Evolutionary conservation across 2,888 invertebrate genomes (phyloP), one percentile per base, ranked within the genome.

Genomic region (Apotomis turbidana): DNA sequence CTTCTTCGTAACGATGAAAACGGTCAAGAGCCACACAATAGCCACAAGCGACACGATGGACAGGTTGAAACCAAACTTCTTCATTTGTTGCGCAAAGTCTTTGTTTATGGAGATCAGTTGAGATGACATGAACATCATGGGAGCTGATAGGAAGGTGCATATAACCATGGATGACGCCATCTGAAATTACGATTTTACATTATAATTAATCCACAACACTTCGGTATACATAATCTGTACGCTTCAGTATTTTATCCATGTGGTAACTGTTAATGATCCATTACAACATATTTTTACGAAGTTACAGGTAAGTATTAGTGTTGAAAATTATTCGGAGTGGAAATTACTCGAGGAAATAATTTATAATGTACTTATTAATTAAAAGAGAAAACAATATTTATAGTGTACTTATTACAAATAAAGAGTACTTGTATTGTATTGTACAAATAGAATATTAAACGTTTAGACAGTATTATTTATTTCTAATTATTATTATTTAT

Each of bases 111-210:
- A 96, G 78, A 98, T 97, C 95, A 99, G 96, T 94, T 98, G 97
- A 0, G 98, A 98, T 0, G 99, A 98, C 73, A 98, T 95, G 85
- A 98, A 98, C 97, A 99, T 98, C 79, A 99, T 94, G 0, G 99
- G 99, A 0, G 98, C 99, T 12, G 98, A 98, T 36, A 99, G 93
- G 83, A 99, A 98, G 0, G 99, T 99, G 80, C 98, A 98, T 1
- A 97, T 96, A 4, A 99, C 98, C 97, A 99, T 97, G 44, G 98
- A 97, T 68, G 97, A 97, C 0, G 98, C 98, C 88, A 98, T 96
- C 97, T 98, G 85, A 63, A 93, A 85, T 27, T 10, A 12, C 3
- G 49, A 41, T 49, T 9, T 9, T 49, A 9, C 49, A 49, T 9
- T 10, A 49, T 49, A 9, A 49, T 49, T 41, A 44, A 44, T 44